Conservation (phyloP, 2,888 invertebrate species). For the Adelphocoris suturalis region DNA sequence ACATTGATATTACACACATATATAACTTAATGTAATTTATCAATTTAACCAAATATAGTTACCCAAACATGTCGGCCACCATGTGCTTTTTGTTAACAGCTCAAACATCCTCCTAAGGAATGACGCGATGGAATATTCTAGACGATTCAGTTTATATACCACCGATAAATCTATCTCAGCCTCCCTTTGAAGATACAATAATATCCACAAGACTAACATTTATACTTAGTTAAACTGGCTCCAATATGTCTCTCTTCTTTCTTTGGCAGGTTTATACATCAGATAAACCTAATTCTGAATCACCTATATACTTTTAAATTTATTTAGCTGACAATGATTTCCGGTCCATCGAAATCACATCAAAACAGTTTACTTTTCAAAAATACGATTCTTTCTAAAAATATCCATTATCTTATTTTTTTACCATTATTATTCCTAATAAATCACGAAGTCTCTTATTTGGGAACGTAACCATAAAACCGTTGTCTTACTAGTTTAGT, state of each 20-base stretch:
- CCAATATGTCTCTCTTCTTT: not conserved
- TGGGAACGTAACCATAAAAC: no score
- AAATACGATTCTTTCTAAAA: no score
- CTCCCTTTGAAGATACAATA: not conserved
- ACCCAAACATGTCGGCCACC: no score
- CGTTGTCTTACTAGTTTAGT: no score
- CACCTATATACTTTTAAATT: not conserved
- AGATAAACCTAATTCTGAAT: not conserved
- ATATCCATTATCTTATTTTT: no score
- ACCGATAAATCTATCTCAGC: not conserved
- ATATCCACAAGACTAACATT: no score
- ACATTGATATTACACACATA: no score
- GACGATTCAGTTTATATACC: not conserved
- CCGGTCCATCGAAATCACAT: not conserved
- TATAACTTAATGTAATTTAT: no score
- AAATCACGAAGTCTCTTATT: no score
- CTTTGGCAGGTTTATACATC: not conserved
- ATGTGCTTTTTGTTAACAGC: not conserved
- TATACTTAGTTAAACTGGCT: no score
- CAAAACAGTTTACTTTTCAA: slow-evolving; percentile 13
- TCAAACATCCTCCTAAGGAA: not conserved
- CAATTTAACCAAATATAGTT: no score
- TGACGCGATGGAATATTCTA: not conserved
- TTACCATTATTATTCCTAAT: no score
- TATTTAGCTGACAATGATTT: not conserved